Base-by-base conservation (phyloP, 1,140 invertebrate species). In the Drosophila willistoni region DNA sequence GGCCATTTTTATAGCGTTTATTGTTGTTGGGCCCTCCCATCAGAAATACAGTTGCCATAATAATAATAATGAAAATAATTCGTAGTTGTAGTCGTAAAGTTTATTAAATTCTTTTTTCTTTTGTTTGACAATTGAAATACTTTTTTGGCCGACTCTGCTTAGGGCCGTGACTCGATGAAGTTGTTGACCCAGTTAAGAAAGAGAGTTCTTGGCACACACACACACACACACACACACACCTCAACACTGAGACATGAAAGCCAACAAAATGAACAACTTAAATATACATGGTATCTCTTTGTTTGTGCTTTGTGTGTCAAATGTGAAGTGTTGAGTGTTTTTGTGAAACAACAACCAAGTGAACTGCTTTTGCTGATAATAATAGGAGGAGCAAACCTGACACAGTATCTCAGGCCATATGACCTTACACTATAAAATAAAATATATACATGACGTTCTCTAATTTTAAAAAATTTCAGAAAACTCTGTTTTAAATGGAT, bases 51-150 rank as follows among this genome's bases (percentile, higher is more conserved):
- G 64, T 74, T 71, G 70, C 62, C 76, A 59, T 69, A 55, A 66
- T 56, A 66, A 70, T 81, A 87, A 86, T 86, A 83, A 86, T 80
- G 73, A 82, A 86, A 87, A 86, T 86, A 83, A 87, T 86, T 86
- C 76, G 76, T 83, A 87, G 83, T 83, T 86, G 66, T 67, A 65
- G 60, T 81, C 72, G 68, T 77, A 87, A 87, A 87, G 65, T 83
- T 89, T 87, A 86, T 86, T 87, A 86, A 86, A 83, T 86, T 81
- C 72, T 82, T 67, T 64, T 62, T 76, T 64, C 76, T 73, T 68
- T 14, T 33, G n/a, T 54, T 75, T 65, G 65, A 64, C 74, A 73
- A 65, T 63, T 56, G 73, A 68, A 80, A 60, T 76, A 76, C 22
- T 36, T 29, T 57, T 51, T 51, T 51, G 68, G 68, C 62, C 68